phyloP scores from a whole-genome alignment of 2,797 vertebrate genomes.

The Staurois parvus region DNA sequence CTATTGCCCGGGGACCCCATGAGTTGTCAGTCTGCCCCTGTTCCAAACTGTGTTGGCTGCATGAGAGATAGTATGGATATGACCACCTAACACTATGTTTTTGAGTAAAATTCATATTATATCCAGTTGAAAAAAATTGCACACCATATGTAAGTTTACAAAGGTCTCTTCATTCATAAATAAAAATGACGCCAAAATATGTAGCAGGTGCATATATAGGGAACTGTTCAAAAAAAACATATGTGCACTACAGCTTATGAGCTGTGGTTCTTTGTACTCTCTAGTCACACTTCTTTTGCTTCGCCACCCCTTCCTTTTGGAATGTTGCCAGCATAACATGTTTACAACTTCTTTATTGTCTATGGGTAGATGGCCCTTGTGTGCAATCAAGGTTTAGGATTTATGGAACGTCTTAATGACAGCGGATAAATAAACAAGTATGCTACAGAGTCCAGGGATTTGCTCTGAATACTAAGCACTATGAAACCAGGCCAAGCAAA shows the following conservation, averaged over 20 bases:
- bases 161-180: too few species aligned
- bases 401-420: not conserved
- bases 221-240: not conserved
- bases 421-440: not conserved
- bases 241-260: not conserved
- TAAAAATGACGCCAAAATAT: not conserved
- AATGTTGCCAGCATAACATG: not conserved
- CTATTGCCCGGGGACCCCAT: too few species aligned
- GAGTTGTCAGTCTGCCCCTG: too few species aligned
- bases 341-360: constrained; percentile 19
- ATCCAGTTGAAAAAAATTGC: too few species aligned
- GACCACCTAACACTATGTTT: too few species aligned
- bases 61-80: too few species aligned
- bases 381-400: not conserved
- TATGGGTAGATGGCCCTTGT: not conserved
- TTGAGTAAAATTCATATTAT: too few species aligned
- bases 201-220: not conserved
- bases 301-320: not conserved
- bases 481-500: not conserved
- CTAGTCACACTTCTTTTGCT: not conserved
- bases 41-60: too few species aligned
- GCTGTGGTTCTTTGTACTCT: not conserved
- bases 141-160: too few species aligned
- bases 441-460: not conserved
- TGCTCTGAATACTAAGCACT: not conserved